A percentile compares a stretch with the other conserved stretches of the same genome.
These are phyloP conservation scores for Cydia splendana DNA, from an alignment of 1,140 invertebrate species.

Conservation along the genomic window DNA sequence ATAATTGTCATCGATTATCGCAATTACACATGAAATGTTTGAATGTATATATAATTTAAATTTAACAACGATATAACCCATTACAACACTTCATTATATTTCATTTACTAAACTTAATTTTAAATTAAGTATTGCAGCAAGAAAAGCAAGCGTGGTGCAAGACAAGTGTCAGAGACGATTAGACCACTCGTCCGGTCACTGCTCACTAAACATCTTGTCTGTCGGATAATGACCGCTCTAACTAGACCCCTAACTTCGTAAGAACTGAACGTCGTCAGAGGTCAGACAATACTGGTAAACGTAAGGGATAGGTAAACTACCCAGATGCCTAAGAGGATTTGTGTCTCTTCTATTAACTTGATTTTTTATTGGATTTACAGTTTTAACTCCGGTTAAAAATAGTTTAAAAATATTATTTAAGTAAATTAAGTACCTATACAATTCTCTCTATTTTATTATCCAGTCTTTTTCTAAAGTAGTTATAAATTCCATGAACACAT, in stretches of 20 bases:
- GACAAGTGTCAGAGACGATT: constrained; percentile 6
- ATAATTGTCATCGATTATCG: no score
- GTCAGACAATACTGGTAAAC: neutral
- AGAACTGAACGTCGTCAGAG: neutral
- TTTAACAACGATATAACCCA: no score
- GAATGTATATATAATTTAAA: no score
- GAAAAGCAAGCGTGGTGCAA: neutral
- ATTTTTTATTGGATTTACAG: neutral
- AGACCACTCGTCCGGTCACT: neutral
- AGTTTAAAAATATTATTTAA: neutral
- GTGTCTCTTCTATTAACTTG: constrained; percentile 3
- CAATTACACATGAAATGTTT: no score
- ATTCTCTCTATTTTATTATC: no score
- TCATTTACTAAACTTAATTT: neutral
- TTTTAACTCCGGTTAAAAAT: neutral
- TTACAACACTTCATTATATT: no score
- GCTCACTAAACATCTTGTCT: constrained; percentile 7
- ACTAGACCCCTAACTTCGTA: neutral
- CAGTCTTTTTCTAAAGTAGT: no score
- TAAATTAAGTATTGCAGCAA: neutral
- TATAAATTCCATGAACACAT: no score
- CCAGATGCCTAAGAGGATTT: neutral
- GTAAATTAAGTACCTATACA: no score
- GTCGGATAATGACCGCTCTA: neutral
- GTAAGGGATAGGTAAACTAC: neutral